These are phyloP conservation scores for Spea hammondii DNA, from an alignment of 2,797 vertebrate genomes.

Conservation along the genomic window DNA sequence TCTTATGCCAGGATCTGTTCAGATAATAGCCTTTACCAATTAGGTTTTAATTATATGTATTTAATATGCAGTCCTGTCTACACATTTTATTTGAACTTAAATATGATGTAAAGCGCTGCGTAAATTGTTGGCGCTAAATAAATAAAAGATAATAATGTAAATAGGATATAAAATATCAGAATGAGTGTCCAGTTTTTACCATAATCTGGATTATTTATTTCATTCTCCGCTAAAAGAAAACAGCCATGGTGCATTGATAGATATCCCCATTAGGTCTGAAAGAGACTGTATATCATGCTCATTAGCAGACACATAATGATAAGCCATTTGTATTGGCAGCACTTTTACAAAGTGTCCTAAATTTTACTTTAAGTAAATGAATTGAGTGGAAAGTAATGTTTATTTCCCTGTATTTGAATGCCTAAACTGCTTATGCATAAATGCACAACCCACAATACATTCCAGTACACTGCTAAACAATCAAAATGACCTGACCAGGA, in stretches of 20 bases:
- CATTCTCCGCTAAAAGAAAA: not conserved
- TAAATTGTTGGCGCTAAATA: too few species aligned
- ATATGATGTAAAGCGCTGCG: not conserved
- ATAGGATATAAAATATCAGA: not conserved
- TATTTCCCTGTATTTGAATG: not conserved
- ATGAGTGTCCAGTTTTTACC: not conserved
- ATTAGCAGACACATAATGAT: not conserved
- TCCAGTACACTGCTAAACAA: slow-evolving; percentile 12
- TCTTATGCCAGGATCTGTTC: too few species aligned
- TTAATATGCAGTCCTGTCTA: not conserved
- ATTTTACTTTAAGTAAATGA: slow-evolving; percentile 1
- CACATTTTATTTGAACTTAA: not conserved
- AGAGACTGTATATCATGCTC: not conserved
- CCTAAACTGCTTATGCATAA: not conserved
- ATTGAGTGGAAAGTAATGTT: not conserved
- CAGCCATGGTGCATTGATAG: not conserved
- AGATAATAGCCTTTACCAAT: too few species aligned
- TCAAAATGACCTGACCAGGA: slow-evolving; percentile 48
- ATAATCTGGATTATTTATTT: not conserved
- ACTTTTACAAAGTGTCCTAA: not conserved
- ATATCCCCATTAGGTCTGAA: not conserved
- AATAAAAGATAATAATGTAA: not conserved
- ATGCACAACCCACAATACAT: not conserved
- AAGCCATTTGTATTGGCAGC: not conserved
- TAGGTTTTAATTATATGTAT: not conserved